Evolutionary conservation across 2,888 invertebrate species (phyloP), one percentile per base, ranked within the genome.

Genomic region (Luperina testacea): DNA sequence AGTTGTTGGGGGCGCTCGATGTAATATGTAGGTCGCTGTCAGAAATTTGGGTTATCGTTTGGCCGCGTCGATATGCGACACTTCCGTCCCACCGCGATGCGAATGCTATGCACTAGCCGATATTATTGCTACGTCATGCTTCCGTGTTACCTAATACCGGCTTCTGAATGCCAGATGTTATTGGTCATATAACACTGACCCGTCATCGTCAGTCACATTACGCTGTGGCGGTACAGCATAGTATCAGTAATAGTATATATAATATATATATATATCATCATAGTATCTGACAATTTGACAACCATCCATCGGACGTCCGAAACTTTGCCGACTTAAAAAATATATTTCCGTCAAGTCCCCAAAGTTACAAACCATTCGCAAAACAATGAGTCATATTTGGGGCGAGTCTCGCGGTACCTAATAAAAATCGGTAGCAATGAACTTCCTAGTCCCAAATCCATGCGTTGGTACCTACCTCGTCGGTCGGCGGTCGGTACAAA

Each of bases 41-140:
- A 93, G 94, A 95, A 93, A 96, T 96, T 96, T 96, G 95, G 96
- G 96, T 96, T 96, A 96, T 95, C 95, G 94, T 94, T 93, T 90
- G 93, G 93, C 92, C 95, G 94, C 94, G 94, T 95, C 95, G 95
- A 96, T 96, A 95, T 94, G 94, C 94, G 94, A 95, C 94, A 93
- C 94, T 95, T 95, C 95, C 95, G 93, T 90, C 90, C 93, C 91
- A 93, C 91, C 90, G 92, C 93, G 92, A 93, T 90, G 93, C 91
- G 93, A 95, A 93, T 93, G 93, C 92, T 92, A 93, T 95, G 94
- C 95, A 94, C 91, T 91, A 91, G 92, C 93, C 93, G 90, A 94
- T 95, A 93, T 93, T 93, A 92, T 93, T 92, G 92, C 91, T 90
- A 89, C 90, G 89, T 87, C 88, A 87, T 88, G 90, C 90, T 82